These are phyloP conservation scores for Pygocentrus nattereri DNA, from an alignment of 2,797 vertebrate species.

Conservation along the genomic window DNA sequence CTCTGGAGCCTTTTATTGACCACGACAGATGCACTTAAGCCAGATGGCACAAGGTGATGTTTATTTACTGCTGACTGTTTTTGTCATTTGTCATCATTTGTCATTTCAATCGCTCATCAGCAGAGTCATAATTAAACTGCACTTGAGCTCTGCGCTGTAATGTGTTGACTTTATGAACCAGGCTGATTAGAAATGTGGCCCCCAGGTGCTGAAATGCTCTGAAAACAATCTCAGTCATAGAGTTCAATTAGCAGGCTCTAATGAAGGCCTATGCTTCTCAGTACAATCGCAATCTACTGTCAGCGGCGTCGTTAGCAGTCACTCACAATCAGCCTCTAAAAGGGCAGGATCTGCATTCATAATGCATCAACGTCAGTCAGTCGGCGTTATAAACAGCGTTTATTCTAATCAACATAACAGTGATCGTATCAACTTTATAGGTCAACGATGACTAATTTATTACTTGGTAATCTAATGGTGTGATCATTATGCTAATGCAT, in stretches of 20 bases:
- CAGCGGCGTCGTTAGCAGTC: not conserved
- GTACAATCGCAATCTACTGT: not conserved
- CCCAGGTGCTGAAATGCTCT: constrained; percentile 23
- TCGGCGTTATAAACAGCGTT: not conserved
- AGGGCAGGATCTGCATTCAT: constrained; percentile 43
- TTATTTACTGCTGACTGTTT: not conserved
- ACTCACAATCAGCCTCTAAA: not conserved
- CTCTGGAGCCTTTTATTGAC: not conserved
- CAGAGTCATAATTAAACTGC: not conserved
- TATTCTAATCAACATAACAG: constrained; percentile 28
- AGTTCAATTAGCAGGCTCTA: not conserved
- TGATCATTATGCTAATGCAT: constrained; percentile 2
- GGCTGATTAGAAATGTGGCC: not conserved
- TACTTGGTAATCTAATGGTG: constrained; percentile 6
- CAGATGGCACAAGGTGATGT: not conserved
- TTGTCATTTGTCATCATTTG: not conserved
- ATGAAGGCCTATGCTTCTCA: not conserved
- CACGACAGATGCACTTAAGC: not conserved
- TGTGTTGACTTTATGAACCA: not conserved
- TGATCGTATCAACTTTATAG: constrained; percentile 39
- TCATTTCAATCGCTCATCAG: not conserved
- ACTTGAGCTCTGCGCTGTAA: not conserved
- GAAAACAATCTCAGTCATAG: not conserved
- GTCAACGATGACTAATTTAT: constrained; percentile 41
- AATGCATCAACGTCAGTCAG: constrained; percentile 27